Conservation (phyloP, 2,113 vertebrate genomes). For the Callionymus lyra region DNA sequence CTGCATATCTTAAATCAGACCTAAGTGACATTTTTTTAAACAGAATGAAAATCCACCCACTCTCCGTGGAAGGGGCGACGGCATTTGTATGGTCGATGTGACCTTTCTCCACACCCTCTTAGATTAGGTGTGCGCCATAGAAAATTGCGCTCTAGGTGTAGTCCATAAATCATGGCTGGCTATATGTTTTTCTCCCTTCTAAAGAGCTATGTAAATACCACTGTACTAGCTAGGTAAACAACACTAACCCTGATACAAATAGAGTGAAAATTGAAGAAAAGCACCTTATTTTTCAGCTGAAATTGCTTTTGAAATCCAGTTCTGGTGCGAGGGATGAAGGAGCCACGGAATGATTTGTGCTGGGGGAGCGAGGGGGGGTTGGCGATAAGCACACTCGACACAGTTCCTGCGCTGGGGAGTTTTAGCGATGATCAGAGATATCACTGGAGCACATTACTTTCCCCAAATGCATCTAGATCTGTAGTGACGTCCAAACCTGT, state of each 20-base stretch:
- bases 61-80: constrained; percentile 83
- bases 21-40: constrained; percentile 85
- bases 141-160: constrained; percentile 96
- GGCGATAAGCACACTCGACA: constrained; percentile 88
- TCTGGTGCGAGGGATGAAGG: constrained; percentile 79
- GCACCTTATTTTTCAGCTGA: constrained; percentile 98
- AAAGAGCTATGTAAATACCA: constrained; percentile 99
- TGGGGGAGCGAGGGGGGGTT: constrained; percentile 82
- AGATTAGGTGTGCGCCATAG: constrained; percentile 96
- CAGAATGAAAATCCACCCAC: constrained; percentile 94
- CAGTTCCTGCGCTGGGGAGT: constrained; percentile 73
- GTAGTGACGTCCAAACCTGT: constrained; percentile 71
- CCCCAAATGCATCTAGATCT: constrained; percentile 76
- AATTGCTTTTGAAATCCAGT: constrained; percentile 99
- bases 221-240: constrained; percentile 98
- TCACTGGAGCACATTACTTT: constrained; percentile 82
- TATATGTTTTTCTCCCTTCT: constrained; percentile 81
- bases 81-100: constrained; percentile 91
- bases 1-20: constrained; percentile 87
- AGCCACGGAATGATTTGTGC: constrained; percentile 89
- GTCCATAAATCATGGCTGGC: constrained; percentile 97
- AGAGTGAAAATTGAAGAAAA: constrained; percentile 99
- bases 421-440: constrained; percentile 89
- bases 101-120: constrained; percentile 90
- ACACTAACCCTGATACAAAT: constrained; percentile 97